Conservation (phyloP, 2,113 vertebrate species). For the Halcyon senegalensis region DNA sequence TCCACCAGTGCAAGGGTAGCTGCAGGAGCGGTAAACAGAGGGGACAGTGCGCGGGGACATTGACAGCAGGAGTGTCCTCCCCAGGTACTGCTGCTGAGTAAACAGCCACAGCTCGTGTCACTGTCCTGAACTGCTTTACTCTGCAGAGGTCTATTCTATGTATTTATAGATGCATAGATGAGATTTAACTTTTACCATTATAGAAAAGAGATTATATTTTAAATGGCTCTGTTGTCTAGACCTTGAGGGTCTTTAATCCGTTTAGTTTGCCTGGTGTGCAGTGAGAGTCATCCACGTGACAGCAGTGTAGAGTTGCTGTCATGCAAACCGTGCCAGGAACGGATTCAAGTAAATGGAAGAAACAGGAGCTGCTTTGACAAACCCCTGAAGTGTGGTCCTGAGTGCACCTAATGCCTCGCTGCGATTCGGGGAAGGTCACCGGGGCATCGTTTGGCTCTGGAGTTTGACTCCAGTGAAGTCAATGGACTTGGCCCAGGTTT, state of each 20-base stretch:
- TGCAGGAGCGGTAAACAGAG: neutral
- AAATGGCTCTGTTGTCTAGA: neutral
- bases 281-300: neutral
- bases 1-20: neutral
- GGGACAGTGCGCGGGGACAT: neutral
- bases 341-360: neutral
- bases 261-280: neutral
- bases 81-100: accelerated
- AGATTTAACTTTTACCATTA: neutral
- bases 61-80: neutral
- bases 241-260: neutral
- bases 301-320: neutral
- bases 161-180: neutral
- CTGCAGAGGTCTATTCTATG: accelerated
- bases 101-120: neutral
- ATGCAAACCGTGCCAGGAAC: neutral
- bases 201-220: neutral
- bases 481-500: neutral
- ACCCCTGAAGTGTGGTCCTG: neutral
- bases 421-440: neutral
- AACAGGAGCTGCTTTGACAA: neutral
- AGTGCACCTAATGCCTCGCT: neutral
- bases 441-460: neutral
- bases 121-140: accelerated
- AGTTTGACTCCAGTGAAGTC: neutral